Base-by-base conservation (phyloP, 2,113 vertebrate genomes). In the Dissostichus mawsoni region DNA sequence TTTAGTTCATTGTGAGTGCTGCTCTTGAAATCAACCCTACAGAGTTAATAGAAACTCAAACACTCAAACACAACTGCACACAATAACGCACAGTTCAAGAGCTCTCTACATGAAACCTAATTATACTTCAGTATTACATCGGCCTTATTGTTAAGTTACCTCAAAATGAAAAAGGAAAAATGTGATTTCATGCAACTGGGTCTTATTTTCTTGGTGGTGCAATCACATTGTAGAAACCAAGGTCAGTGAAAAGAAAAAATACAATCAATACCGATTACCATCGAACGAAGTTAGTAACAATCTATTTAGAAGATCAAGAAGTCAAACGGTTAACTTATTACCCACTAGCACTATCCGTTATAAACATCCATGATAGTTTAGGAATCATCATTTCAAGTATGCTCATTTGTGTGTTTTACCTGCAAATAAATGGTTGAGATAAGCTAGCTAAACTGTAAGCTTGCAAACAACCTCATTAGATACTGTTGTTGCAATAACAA, bases 11-110 rank as follows among this genome's bases (percentile, higher is more conserved):
- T 29, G 8, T 36, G 14, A 44, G 11, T 12, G 18, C 44, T 57
- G 78, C 59, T 71, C 10, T 59, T 48, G 50, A 78, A 78, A 62
- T 47, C 65, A 20, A 1, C 69, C 25, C 17, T 17, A 20, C 20
- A 25, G 74, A 47, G 0, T 36, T 61, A 53, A 85, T 63, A 45
- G 33, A 55, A 64, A 68, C 33, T 25, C 20, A 50, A 65, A 41
- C 23, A 16, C 29, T 59, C 25, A 14, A 41, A 78, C 67, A 44
- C 44, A 68, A 41, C 57, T 23, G 20, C 17, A 52, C 6, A 18
- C 4, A 45, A 14, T 3, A n/a, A 52, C 6, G 13, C 4, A 29
- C 41, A 50, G 20, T 17, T 18, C 20, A 45, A 29, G 5, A 6
- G 55, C 7, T 50, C 8, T 1, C 47, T 44, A 11, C 29, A 12